Evolutionary conservation across 2,888 invertebrate species (phyloP), one percentile per base, ranked within the genome.

Genomic region (Caenorhabditis zanzibari): DNA sequence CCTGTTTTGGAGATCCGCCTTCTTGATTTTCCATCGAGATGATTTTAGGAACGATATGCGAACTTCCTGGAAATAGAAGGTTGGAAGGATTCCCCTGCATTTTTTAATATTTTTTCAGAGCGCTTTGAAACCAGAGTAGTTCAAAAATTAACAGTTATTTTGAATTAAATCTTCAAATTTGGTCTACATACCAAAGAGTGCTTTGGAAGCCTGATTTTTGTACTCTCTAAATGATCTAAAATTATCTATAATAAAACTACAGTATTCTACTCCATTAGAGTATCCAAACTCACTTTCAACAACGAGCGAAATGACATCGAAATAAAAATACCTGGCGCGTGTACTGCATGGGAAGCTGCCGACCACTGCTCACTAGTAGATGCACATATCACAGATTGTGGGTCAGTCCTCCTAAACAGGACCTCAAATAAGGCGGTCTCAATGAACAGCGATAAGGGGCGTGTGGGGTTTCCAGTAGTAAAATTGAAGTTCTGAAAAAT

Each of bases 21-120:
- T 84, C 81, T 77, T 81, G 84, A 76, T 77, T 81, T 84, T 84
- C 84, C 84, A 84, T 84, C 84, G 84, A 84, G 81, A 77, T 77
- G 81, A 81, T 81, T 81, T 84, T 61, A 77, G 73, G 75, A 84
- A 81, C 63, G 74, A 61, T 84, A 72, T 77, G 81, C 81, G 77
- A 84, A 81, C 84, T 84, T 81, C 77, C 83, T 83, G 59, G 35
- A 41, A 56, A 10, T 6, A n/a, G 24, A 10, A 22, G 9, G 12
- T 54, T 54, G 24, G 9, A 54, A 54, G 26, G 2, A 6, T 14
- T 22, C 14, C 14, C 14, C 9, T 54, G 12, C 12, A 12, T 1
- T 54, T 12, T 14, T 14, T n/a, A 38, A 38, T 38, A 32, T 32
- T 32, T 32, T 5, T 14, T 19, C 3, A 63, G 12, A 26, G 38